Percentiles rank a stretch among this genome's conserved stretches.
Evolutionary conservation across 2,888 invertebrate species (phyloP).

Genomic region (Clanis bilineata): DNA sequence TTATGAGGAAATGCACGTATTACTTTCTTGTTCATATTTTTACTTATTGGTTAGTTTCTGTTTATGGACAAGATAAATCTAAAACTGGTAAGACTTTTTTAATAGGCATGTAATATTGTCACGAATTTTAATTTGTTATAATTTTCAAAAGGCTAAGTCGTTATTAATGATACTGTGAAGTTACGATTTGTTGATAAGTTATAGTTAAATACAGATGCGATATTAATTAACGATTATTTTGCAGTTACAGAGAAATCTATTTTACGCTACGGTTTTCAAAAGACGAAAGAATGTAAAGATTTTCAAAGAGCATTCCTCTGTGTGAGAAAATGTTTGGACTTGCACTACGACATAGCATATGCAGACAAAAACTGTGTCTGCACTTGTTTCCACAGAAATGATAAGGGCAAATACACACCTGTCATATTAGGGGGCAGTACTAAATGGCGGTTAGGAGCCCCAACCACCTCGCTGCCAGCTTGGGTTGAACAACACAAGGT

Average conservation of each 20-base stretch:
- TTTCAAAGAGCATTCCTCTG: slow-evolving; percentile 56
- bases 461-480: slow-evolving; percentile 50
- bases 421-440: slow-evolving; percentile 23
- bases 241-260: slow-evolving; percentile 30
- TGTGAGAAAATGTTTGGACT: slow-evolving; percentile 55
- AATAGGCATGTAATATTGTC: neutral
- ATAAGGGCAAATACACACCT: slow-evolving; percentile 38
- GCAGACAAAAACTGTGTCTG: slow-evolving; percentile 57
- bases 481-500: slow-evolving; percentile 41
- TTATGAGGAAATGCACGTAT: neutral
- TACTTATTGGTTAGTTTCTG: neutral
- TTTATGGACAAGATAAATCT: neutral
- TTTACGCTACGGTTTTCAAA: slow-evolving; percentile 63
- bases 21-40: neutral
- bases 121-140: no score
- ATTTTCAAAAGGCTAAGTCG: no score
- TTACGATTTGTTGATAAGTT: no score
- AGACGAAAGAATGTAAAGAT: slow-evolving; percentile 46
- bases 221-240: slow-evolving; percentile 11
- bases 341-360: slow-evolving; percentile 52
- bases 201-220: no score
- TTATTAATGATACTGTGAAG: no score
- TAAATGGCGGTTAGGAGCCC: slow-evolving; percentile 46
- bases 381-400: slow-evolving; percentile 48
- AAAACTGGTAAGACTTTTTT: slow-evolving; percentile 2